A percentile compares a stretch with the other conserved stretches of the same genome.
phyloP scores from a whole-genome alignment of 2,113 vertebrate species.

The Isurus oxyrinchus region DNA sequence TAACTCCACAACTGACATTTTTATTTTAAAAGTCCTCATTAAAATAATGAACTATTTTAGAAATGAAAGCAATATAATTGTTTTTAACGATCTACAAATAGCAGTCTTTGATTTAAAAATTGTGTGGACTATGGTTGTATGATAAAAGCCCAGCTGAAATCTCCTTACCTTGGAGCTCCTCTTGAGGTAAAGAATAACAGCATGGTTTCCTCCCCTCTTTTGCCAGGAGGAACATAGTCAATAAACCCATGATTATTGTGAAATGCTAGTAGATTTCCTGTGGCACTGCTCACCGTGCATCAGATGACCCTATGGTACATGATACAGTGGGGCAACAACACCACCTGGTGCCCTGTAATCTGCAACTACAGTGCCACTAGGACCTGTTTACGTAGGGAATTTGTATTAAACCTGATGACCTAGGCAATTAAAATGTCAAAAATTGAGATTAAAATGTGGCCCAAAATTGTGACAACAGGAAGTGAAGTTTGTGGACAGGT shows the following conservation, averaged over 20 bases:
- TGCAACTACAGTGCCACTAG: neutral
- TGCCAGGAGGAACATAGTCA: neutral
- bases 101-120: neutral
- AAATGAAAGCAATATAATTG: constrained; percentile 11
- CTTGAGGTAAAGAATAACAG: neutral
- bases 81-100: neutral
- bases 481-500: neutral
- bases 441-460: neutral
- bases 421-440: neutral
- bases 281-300: neutral
- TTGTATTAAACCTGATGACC: neutral
- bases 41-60: constrained; percentile 25
- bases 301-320: neutral
- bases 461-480: neutral
- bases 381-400: constrained; percentile 10
- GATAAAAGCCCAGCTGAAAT: neutral
- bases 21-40: constrained; percentile 7
- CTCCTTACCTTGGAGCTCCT: neutral
- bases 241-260: neutral
- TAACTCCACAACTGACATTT: constrained; percentile 7
- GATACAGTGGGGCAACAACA: neutral
- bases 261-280: neutral
- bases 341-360: neutral
- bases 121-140: neutral
- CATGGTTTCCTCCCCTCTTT: neutral